phyloP scores from a whole-genome alignment of 1,140 invertebrate genomes.

The Brachionus angularis region DNA sequence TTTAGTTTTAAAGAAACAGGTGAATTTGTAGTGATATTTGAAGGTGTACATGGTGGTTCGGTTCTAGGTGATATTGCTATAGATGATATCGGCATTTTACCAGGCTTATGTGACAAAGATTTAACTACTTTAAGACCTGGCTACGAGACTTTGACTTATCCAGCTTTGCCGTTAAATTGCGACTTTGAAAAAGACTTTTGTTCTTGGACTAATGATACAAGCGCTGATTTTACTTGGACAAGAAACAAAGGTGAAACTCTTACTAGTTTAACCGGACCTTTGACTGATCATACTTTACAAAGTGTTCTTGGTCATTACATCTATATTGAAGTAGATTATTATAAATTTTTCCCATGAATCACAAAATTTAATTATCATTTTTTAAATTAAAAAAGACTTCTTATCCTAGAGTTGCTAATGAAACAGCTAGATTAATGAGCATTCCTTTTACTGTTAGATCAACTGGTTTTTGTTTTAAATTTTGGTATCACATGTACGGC shows the following conservation, averaged over 20 bases:
- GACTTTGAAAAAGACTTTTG: constrained; percentile 71
- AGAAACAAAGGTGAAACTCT: constrained; percentile 66
- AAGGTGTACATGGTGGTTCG: constrained; percentile 15
- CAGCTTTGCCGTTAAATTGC: constrained; percentile 56
- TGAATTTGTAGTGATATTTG: constrained; percentile 36
- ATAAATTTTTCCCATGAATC: not conserved
- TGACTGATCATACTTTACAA: constrained; percentile 34
- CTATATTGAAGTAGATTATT: not conserved
- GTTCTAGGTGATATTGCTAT: constrained; percentile 36
- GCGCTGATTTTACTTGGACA: constrained; percentile 72
- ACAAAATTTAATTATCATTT: not conserved
- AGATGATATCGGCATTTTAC: constrained; percentile 12
- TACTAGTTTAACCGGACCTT: constrained; percentile 46
- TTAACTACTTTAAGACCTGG: constrained; percentile 8
- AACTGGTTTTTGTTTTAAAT: constrained; percentile 36
- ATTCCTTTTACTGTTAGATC: not conserved
- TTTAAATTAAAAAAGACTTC: not conserved
- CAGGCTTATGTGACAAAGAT: constrained; percentile 15
- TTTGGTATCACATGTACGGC: constrained; percentile 42
- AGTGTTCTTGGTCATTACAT: constrained; percentile 7
- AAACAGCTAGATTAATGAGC: constrained; percentile 35
- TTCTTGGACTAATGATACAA: constrained; percentile 69
- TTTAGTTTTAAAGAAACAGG: constrained; percentile 22
- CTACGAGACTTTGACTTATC: constrained; percentile 4
- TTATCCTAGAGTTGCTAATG: constrained; percentile 10